Evolutionary conservation across 2,113 vertebrate genomes (phyloP), one percentile per base, ranked within the genome.

Genomic region (Sciurus niger): DNA sequence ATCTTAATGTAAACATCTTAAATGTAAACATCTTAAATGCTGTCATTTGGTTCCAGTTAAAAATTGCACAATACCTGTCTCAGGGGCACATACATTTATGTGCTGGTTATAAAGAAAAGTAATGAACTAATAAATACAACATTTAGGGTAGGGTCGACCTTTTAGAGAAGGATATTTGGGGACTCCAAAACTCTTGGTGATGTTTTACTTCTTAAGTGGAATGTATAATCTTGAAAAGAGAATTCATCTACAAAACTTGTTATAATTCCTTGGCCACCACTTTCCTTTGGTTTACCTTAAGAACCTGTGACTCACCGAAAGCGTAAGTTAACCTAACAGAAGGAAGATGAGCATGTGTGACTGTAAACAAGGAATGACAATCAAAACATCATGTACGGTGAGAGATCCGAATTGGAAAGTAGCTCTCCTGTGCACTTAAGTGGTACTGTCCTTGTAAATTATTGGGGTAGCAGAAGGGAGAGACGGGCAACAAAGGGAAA

Each of bases 301-400:
- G 13, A 95, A 58, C 24, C 30, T 46, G 14, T 76, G 70, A 92
- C 34, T 92, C 70, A 86, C 17, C 53, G 7, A 80, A 83, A 88
- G 34, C 28, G 12, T 16, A 20, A 79, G 51, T 76, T 74, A 37
- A 46, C 25, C 58, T 63, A 65, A 88, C 70, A 84, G 87, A 24
- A 48, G 6, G 17, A 37, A 84, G n/a, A 32, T 60, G 20, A 60
- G 28, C 78, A 90, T 20, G 60, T n/a, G 34, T 93, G 83, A 70
- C 6, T 5, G 1, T 76, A 73, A 82, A 91, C n/a, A 77, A 34
- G 12, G 24, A 76, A 34, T 78, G 25, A 82, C 53, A 60, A 48
- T 43, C 28, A 74, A 43, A 58, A 46, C 51, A n/a, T 43, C 93
- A 40, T 30, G 37, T 32, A 40, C 82, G 11, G 70, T 67, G 30